These are phyloP conservation scores for Serinus canaria DNA, from an alignment of 2,113 vertebrate species.

Conservation along the genomic window DNA sequence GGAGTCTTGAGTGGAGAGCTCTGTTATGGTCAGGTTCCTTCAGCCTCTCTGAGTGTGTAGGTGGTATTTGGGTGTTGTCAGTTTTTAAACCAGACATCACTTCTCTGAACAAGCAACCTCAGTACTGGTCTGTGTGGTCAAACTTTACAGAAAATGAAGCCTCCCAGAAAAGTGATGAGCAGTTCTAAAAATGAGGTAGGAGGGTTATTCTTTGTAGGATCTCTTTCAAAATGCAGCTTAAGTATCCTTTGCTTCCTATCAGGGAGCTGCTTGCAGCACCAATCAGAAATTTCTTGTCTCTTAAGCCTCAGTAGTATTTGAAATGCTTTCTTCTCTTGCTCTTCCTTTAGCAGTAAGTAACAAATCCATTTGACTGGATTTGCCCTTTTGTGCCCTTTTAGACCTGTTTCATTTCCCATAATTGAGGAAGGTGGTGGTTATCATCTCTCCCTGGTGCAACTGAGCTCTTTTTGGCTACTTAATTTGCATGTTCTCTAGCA, in stretches of 20 bases:
- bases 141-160: constrained; percentile 65
- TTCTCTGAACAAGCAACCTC: constrained; percentile 44
- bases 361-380: background rate
- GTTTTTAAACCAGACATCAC: constrained; percentile 28
- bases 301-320: background rate
- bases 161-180: constrained; percentile 64
- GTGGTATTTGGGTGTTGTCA: background rate
- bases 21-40: background rate
- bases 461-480: background rate
- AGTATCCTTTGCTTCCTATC: constrained; percentile 41
- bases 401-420: background rate
- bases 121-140: constrained; percentile 62
- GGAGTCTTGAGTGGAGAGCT: background rate
- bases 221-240: constrained; percentile 40
- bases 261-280: constrained; percentile 19
- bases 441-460: background rate
- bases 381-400: background rate
- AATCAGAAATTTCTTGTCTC: constrained; percentile 15
- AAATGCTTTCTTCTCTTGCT: background rate
- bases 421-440: constrained; percentile 42
- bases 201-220: constrained; percentile 46
- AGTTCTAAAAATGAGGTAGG: constrained; percentile 65
- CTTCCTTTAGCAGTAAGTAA: background rate
- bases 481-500: constrained; percentile 57
- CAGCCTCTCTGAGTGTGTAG: background rate